Conservation (phyloP, 2,888 invertebrate species). For the Diplolepis rosae region DNA sequence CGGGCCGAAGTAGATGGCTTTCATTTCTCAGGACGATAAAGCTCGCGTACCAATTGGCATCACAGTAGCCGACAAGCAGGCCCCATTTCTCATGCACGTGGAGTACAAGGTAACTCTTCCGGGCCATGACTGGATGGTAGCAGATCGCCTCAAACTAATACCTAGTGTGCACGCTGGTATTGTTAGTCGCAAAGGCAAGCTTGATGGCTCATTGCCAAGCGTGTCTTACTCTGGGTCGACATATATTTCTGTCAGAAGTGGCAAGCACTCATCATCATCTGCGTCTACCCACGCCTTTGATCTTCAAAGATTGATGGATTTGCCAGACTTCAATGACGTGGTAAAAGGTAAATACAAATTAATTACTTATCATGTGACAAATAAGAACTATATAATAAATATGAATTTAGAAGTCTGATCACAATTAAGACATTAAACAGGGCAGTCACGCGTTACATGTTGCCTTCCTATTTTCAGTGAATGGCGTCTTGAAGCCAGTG, state of each 20-base stretch:
- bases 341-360: too few species aligned
- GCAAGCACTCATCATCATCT: constrained; percentile 55
- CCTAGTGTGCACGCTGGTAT: constrained; percentile 61
- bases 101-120: constrained; percentile 57
- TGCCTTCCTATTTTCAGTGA: too few species aligned
- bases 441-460: too few species aligned
- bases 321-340: too few species aligned
- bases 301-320: too few species aligned
- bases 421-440: too few species aligned
- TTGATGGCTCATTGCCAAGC: constrained; percentile 53
- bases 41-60: constrained; percentile 63
- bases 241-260: constrained; percentile 65
- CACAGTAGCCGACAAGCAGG: constrained; percentile 68
- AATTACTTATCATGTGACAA: too few species aligned
- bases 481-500: constrained; percentile 61
- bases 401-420: too few species aligned
- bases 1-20: constrained; percentile 43
- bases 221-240: constrained; percentile 69
- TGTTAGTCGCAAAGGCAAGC: constrained; percentile 47
- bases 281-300: too few species aligned
- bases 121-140: constrained; percentile 63
- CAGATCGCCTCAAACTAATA: constrained; percentile 55
- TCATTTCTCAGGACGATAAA: constrained; percentile 47
- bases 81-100: constrained; percentile 61
- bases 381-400: too few species aligned